Evolutionary conservation across 2,113 vertebrate species (phyloP), one percentile per base, ranked within the genome.

Genomic region (Origma solitaria): DNA sequence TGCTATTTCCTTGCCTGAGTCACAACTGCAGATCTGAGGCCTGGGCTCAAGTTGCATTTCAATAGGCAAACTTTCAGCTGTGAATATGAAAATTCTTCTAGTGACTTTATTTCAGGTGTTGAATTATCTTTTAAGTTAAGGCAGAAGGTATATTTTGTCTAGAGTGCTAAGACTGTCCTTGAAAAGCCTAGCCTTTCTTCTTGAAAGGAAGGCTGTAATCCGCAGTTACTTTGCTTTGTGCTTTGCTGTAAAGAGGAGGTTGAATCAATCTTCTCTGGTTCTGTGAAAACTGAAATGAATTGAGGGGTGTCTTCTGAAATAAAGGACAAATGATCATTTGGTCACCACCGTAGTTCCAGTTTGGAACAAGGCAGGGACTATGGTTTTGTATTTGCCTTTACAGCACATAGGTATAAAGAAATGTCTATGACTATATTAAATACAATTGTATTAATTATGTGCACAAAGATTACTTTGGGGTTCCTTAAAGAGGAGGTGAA

Each of bases 11-110:
- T 89, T 80, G 56, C 42, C 33, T 2, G n/a, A 78, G 56, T 49
- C 0, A 1, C 0, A 0, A 50, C 9, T 54, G 47, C 44, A 62
- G 66, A 69, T 72, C 54, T 33, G 62, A 68, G 30, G 61, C 23
- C 42, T 80, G 51, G 19, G 38, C 27, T 68, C 30, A 18, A 40
- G 9, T 16, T 56, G 31, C 11, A n/a, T 58, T 81, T 86, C 54
- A 89, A 57, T 1, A 5, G 28, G 10, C 37, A 77, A 56, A 61
- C 40, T 40, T 88, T 44, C 27, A 49, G 18, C 62, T 75, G 35
- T 38, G 18, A 51, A 27, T 82, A 58, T 30, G 21, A 40, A 40
- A 40, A 40, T 13, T 35, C 66, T 82, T 51, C 33, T 27, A 10
- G 27, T 47, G 33, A 21, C 64, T 82, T 82, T 38, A 72, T 82